A percentile compares a stretch with the other conserved stretches of the same genome.
phyloP scores from a whole-genome alignment of 92 coral and sea anemone species.

The Epizoanthus stellaris region DNA sequence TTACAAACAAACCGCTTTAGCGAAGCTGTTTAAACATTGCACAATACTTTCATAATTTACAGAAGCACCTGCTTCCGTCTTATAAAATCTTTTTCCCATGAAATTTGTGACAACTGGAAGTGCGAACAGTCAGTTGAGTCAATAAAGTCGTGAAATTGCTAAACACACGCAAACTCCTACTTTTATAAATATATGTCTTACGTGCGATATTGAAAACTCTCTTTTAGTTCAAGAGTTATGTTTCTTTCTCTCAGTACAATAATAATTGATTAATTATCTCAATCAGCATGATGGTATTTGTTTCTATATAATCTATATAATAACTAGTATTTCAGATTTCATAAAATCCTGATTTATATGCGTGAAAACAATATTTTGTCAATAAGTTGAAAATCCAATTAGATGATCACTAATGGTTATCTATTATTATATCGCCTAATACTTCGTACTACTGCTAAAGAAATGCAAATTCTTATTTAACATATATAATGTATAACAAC shows the following conservation, averaged over 20 bases:
- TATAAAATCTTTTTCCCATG: not conserved
- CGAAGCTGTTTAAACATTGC: conserved; percentile 19
- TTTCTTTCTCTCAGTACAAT: not conserved
- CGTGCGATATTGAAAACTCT: not conserved
- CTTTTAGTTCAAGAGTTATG: not conserved
- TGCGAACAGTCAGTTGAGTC: conserved; percentile 12
- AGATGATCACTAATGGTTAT: not conserved
- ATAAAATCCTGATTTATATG: not conserved
- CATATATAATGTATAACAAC: too few relatives aligned
- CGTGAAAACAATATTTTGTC: conserved; percentile 13
- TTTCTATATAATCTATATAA: not conserved
- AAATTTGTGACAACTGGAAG: conserved; percentile 4
- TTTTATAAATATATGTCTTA: not conserved
- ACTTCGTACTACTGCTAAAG: not conserved
- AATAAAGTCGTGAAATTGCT: not conserved
- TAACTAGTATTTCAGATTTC: not conserved
- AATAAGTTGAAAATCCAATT: conserved; percentile 14
- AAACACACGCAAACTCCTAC: not conserved
- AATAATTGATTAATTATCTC: too few relatives aligned
- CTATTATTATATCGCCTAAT: not conserved
- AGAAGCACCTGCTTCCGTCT: not conserved
- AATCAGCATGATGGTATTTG: not conserved
- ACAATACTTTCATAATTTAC: conserved; percentile 9
- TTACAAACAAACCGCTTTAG: not conserved
- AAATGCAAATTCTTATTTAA: too few relatives aligned